Conservation (phyloP, 2,113 vertebrate genomes). For the Proterorhinus semilunaris region DNA sequence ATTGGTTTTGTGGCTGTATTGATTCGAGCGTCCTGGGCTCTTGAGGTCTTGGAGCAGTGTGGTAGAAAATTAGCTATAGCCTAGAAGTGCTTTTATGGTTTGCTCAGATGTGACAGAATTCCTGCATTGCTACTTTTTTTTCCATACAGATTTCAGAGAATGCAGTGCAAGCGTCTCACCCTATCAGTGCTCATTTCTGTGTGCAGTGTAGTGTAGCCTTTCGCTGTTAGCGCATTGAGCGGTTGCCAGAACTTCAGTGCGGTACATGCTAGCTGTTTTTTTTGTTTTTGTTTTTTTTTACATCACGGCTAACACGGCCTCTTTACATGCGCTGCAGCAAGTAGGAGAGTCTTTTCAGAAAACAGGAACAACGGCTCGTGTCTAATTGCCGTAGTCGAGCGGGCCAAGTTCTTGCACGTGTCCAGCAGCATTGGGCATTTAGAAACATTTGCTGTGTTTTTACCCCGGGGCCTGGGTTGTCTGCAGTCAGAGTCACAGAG, state of each 20-base stretch:
- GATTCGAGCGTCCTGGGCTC: constrained; percentile 25
- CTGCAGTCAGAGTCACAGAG: constrained; percentile 68
- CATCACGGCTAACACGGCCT: constrained; percentile 26
- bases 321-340: constrained; percentile 26
- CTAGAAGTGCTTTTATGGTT: constrained; percentile 20
- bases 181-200: constrained; percentile 32
- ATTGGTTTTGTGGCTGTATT: constrained; percentile 40
- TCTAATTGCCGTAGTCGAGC: constrained; percentile 42
- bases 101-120: constrained; percentile 24
- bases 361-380: constrained; percentile 35
- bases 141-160: constrained; percentile 32
- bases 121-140: constrained; percentile 6
- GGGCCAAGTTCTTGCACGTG: constrained; percentile 31
- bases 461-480: constrained; percentile 33
- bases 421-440: constrained; percentile 29
- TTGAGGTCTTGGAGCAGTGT: constrained; percentile 15
- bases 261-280: constrained; percentile 1
- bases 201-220: constrained; percentile 31
- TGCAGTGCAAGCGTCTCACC: constrained; percentile 15
- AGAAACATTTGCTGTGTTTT: constrained; percentile 44
- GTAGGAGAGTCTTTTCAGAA: constrained; percentile 24
- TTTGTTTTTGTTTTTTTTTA: background rate
- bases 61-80: constrained; percentile 25
- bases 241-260: constrained; percentile 14
- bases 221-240: constrained; percentile 25